Evolutionary conservation across 2,113 vertebrate species (phyloP), one percentile per base, ranked within the genome.

Genomic region (Seriola rivoliana): DNA sequence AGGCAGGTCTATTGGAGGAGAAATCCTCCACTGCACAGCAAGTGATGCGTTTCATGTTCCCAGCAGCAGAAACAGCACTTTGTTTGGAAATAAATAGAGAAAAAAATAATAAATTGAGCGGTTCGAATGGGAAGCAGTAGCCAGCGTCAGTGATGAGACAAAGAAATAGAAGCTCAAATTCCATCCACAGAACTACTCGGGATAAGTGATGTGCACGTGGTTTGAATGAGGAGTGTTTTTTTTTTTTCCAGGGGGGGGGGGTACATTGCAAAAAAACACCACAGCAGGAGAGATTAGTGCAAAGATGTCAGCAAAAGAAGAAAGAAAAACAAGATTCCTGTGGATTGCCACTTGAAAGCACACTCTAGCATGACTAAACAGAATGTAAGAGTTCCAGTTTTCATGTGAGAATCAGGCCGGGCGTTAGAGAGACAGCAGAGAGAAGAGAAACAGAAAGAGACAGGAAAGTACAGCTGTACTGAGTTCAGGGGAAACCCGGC

Each of bases 1-100:
- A 75, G 57, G n/a, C 65, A 78, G 82, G 80, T 82, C 75, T 82
- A 21, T 23, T 65, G 57, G 21, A 68, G 68, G 34, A 81, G 59
- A 77, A 48, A 75, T 67, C 64, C 59, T 77, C 59, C 72, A 40
- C 66, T 50, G 62, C 79, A 73, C 79, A 71, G 81, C 81, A 78
- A 85, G 88, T 29, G 68, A 79, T 65, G 82, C 55, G 34, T 86
- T 81, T 89, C 65, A 85, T 80, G 77, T 85, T 88, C 73, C 46
- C 62, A 75, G 63, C 84, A 77, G 77, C 64, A 23, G 57, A 40
- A 66, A 40, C 34, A 60, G 40, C 52, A 75, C 57, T 86, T 80
- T 81, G 86, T 84, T 86, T 70, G 44, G 63, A 73, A 80, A 79
- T 58, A 81, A 78, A 77, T 3, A 48, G 14, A 60, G 21, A 23